Evolutionary conservation across 2,113 vertebrate species (phyloP).

Genomic region (Rynchops niger): DNA sequence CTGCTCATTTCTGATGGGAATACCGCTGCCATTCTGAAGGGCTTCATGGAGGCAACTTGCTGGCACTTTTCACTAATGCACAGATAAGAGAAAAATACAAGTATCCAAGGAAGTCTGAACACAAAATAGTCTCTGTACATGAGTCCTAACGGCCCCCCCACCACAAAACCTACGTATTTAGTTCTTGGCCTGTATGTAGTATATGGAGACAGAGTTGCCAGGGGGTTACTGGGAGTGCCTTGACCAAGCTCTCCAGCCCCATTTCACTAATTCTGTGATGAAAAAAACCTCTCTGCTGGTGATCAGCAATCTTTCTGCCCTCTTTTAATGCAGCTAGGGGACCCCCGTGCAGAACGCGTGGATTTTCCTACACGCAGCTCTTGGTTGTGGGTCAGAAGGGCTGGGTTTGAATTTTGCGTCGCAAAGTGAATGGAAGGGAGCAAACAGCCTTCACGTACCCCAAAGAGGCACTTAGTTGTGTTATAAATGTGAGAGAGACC

Average conservation of each 20-base stretch:
- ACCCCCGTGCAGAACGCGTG: rapidly evolving
- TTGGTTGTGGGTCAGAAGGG: background rate
- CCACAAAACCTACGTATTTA: background rate
- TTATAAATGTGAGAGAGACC: background rate
- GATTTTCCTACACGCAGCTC: background rate
- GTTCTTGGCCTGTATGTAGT: background rate
- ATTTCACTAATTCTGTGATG: background rate
- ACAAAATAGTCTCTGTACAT: background rate
- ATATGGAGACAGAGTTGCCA: background rate
- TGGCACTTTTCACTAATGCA: background rate
- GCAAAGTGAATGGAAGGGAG: background rate
- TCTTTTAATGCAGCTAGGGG: background rate
- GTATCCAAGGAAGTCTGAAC: background rate
- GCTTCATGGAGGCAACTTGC: background rate
- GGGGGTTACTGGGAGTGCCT: background rate
- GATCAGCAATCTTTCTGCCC: background rate
- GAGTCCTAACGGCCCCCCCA: background rate
- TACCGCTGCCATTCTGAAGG: background rate
- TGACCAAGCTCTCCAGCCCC: background rate
- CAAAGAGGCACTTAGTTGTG: background rate
- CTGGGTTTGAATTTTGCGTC: background rate
- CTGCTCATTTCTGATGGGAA: background rate
- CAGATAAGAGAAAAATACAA: background rate
- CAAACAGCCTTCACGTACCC: background rate
- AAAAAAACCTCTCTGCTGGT: background rate